Conservation (phyloP, 2,797 vertebrate genomes). For the Gambusia yucatana region DNA sequence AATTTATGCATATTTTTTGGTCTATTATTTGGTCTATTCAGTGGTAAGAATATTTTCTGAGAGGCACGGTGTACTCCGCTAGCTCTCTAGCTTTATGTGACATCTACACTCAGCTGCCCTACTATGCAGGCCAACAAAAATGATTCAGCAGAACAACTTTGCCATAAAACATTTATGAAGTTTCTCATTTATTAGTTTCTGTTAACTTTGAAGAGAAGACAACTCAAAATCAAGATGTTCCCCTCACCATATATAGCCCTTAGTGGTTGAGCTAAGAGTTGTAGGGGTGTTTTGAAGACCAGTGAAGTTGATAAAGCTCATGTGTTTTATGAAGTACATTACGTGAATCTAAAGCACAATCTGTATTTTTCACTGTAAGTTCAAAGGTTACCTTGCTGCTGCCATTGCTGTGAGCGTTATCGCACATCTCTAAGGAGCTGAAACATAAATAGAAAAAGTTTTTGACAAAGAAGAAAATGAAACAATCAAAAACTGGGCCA, state of each 20-base stretch:
- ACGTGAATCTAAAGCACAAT: background rate
- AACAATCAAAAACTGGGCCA: background rate
- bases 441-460: constrained; percentile 60
- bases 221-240: background rate
- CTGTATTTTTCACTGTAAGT: background rate
- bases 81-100: background rate
- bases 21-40: background rate
- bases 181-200: background rate
- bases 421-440: constrained; percentile 77
- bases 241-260: background rate
- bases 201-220: background rate
- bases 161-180: background rate
- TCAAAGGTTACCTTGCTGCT: constrained; percentile 8
- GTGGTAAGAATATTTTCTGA: background rate
- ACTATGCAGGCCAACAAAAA: background rate
- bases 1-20: background rate
- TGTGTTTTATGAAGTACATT: background rate
- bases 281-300: background rate
- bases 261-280: background rate
- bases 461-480: constrained; percentile 15
- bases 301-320: background rate
- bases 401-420: constrained; percentile 43
- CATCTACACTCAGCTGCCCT: background rate
- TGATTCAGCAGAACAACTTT: background rate
- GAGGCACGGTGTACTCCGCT: background rate